Evolutionary conservation across 2,797 vertebrate species (phyloP).

Genomic region (Novumbra hubbsi): DNA sequence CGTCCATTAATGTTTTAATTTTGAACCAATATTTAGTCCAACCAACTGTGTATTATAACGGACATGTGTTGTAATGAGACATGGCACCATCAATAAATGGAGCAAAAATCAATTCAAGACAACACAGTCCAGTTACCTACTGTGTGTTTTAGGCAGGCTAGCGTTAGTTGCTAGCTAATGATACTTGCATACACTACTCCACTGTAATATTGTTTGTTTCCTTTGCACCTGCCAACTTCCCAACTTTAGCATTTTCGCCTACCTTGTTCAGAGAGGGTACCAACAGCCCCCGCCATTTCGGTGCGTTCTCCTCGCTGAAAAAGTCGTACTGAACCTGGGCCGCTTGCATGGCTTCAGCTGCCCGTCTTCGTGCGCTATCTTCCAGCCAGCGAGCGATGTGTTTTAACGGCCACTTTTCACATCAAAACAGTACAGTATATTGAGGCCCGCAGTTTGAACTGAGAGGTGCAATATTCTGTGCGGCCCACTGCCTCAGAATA

Average conservation of each 20-base stretch:
- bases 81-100: background rate
- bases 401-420: slow-evolving; percentile 34
- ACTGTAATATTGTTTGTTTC: background rate
- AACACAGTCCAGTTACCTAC: background rate
- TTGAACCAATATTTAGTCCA: background rate
- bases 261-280: slow-evolving; percentile 89
- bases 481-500: slow-evolving; percentile 23
- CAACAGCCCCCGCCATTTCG: slow-evolving; percentile 88
- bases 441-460: background rate
- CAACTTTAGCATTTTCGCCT: background rate
- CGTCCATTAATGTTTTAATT: background rate
- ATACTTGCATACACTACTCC: background rate
- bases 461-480: slow-evolving; percentile 14
- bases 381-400: slow-evolving; percentile 6
- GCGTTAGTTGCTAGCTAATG: background rate
- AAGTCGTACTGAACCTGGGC: slow-evolving; percentile 88
- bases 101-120: background rate
- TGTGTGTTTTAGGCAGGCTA: background rate
- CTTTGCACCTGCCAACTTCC: background rate
- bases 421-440: slow-evolving; percentile 29
- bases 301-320: slow-evolving; percentile 87
- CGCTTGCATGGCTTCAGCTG: slow-evolving; percentile 82
- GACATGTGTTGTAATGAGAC: background rate
- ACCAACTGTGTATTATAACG: background rate
- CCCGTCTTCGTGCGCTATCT: slow-evolving; percentile 11